phyloP scores from a whole-genome alignment of 2,113 vertebrate genomes.

The Phaethon lepturus region DNA sequence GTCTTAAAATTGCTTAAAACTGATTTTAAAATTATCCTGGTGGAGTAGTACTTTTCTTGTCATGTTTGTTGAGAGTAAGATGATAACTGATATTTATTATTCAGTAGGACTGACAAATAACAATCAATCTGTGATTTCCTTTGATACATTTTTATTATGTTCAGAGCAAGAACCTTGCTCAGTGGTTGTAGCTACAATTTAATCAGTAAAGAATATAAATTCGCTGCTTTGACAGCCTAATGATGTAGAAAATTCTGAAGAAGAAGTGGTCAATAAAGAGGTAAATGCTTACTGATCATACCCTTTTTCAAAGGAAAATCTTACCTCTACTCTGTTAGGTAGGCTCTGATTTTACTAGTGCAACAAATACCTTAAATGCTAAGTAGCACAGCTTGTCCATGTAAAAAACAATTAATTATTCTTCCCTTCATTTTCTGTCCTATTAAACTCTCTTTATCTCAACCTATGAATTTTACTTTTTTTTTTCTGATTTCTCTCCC shows the following conservation, averaged over 20 bases:
- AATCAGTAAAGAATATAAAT: constrained; percentile 30
- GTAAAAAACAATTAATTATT: background rate
- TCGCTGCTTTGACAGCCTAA: constrained; percentile 28
- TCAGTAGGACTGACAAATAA: background rate
- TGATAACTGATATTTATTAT: constrained; percentile 13
- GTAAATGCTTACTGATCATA: background rate
- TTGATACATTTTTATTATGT: constrained; percentile 15
- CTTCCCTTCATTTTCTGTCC: no score
- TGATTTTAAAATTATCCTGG: background rate
- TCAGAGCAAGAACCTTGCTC: background rate
- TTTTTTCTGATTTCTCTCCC: no score
- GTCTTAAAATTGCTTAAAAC: background rate
- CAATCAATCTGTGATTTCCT: background rate
- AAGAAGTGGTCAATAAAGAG: background rate
- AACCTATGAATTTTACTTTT: no score
- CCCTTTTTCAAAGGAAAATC: background rate
- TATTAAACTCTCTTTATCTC: no score
- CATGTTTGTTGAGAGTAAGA: background rate
- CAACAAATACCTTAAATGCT: background rate
- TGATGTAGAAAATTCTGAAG: constrained; percentile 18
- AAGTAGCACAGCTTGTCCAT: background rate
- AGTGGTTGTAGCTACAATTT: background rate
- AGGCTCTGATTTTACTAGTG: background rate
- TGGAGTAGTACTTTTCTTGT: constrained; percentile 36
- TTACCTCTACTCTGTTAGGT: background rate